phyloP scores from a whole-genome alignment of 2,888 invertebrate genomes.

The Hirtodrosophila confusa region DNA sequence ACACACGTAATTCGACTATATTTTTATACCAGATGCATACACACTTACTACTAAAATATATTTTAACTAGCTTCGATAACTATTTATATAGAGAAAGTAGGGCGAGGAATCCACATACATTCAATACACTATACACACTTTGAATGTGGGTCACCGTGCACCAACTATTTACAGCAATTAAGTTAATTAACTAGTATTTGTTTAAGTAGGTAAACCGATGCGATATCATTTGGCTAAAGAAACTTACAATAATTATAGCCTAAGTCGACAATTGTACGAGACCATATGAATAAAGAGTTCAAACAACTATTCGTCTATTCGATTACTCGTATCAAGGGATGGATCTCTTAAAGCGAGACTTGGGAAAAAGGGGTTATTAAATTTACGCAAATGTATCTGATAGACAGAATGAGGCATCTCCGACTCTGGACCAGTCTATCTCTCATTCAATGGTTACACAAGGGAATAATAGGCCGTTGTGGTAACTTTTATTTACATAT shows the following conservation, averaged over 20 bases:
- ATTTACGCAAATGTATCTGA: no score
- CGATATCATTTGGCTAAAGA: conserved; percentile 52
- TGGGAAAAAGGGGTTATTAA: no score
- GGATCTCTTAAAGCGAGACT: no score
- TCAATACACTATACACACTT: conserved; percentile 7
- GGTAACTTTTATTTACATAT: no score
- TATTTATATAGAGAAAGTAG: conserved; percentile 25
- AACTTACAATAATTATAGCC: conserved; percentile 54
- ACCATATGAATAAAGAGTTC: conserved; percentile 61
- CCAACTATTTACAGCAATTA: conserved; percentile 50
- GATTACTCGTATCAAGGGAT: no score
- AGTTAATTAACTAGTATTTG: conserved; percentile 33
- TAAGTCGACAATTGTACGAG: conserved; percentile 31
- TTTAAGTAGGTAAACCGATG: conserved; percentile 40
- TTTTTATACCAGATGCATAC: conserved; percentile 27
- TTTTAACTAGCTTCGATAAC: background rate
- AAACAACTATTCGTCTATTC: conserved; percentile 5
- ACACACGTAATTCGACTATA: conserved; percentile 26
- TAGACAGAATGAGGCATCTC: no score
- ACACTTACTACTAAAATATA: conserved; percentile 1
- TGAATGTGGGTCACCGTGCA: conserved; percentile 19
- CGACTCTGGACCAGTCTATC: no score
- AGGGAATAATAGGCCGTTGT: no score
- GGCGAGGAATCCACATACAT: no score
- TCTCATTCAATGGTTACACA: no score